Percentiles rank a stretch among this genome's conserved stretches.
phyloP scores from a whole-genome alignment of 2,113 vertebrate genomes.

The Falcunculus frontatus region DNA sequence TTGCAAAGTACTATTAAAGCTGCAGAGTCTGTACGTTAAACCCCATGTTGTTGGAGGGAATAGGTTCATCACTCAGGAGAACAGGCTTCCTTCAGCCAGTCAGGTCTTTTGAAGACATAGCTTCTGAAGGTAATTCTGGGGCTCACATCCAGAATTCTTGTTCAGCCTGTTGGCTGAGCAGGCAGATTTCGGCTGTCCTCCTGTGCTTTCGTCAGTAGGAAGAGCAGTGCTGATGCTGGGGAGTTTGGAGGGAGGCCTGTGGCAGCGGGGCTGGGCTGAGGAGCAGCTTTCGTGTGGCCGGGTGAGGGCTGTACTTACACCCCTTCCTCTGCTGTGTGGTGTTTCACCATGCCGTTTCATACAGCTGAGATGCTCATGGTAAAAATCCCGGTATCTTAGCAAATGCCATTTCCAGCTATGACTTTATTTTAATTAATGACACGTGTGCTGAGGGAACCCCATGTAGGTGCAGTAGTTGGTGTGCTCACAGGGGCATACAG shows the following conservation, averaged over 20 bases:
- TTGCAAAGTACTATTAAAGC: not conserved
- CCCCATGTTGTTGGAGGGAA: not conserved
- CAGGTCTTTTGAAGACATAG: not conserved
- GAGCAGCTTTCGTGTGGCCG: not conserved
- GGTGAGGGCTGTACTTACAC: not conserved
- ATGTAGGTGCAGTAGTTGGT: not conserved
- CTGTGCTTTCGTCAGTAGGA: fast-evolving
- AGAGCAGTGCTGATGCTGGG: not conserved
- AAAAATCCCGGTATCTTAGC: not conserved
- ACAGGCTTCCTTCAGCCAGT: not conserved
- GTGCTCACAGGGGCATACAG: not conserved
- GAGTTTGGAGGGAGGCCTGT: fast-evolving
- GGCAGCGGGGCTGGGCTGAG: not conserved
- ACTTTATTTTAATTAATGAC: not conserved
- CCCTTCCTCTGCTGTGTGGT: not conserved
- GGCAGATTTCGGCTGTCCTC: not conserved
- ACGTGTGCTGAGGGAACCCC: not conserved
- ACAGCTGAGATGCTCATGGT: not conserved
- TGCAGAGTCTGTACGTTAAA: fast-evolving
- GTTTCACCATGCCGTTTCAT: fast-evolving
- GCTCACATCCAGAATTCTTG: not conserved
- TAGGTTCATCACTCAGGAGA: not conserved
- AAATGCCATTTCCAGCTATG: not conserved
- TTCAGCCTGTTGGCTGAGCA: not conserved
- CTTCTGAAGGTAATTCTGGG: not conserved